Evolutionary conservation across 2,888 invertebrate genomes (phyloP).

Genomic region (Aproaerema taeniolella): DNA sequence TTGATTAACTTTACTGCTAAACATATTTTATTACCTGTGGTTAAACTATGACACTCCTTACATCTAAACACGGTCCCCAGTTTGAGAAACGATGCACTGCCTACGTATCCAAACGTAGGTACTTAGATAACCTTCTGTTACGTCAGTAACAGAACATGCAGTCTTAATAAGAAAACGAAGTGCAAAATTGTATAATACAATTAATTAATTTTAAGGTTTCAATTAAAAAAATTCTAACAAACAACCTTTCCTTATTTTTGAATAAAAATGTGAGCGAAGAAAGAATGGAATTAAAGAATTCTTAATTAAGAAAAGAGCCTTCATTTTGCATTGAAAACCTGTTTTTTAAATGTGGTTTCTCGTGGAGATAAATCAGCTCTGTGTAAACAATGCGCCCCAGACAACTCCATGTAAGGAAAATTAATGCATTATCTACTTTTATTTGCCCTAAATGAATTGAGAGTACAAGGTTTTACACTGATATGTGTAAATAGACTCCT

Average conservation of each 20-base stretch:
- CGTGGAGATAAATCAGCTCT: slow-evolving; percentile 3
- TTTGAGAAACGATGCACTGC: too few species aligned
- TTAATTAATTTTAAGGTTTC: slow-evolving; percentile 8
- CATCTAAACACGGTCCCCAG: too few species aligned
- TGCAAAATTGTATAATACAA: slow-evolving; percentile 4
- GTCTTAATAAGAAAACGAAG: background rate
- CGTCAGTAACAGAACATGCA: background rate
- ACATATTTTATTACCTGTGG: too few species aligned
- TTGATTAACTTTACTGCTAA: too few species aligned
- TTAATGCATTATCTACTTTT: too few species aligned
- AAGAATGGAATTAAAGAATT: slow-evolving; percentile 11
- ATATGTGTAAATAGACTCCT: too few species aligned
- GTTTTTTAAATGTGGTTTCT: slow-evolving; percentile 8
- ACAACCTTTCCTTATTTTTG: slow-evolving; percentile 10
- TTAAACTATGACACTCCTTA: too few species aligned
- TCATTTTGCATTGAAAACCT: slow-evolving; percentile 11
- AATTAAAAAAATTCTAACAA: slow-evolving; percentile 10
- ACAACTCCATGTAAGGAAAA: too few species aligned
- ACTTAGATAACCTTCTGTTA: background rate
- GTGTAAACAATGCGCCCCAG: too few species aligned
- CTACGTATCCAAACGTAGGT: too few species aligned
- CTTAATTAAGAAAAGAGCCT: slow-evolving; percentile 14
- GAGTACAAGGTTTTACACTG: too few species aligned
- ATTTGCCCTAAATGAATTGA: too few species aligned
- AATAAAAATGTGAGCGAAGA: slow-evolving; percentile 10